Evolutionary conservation across 2,888 invertebrate species (phyloP).

Genomic region (Mactromeris polynyma): DNA sequence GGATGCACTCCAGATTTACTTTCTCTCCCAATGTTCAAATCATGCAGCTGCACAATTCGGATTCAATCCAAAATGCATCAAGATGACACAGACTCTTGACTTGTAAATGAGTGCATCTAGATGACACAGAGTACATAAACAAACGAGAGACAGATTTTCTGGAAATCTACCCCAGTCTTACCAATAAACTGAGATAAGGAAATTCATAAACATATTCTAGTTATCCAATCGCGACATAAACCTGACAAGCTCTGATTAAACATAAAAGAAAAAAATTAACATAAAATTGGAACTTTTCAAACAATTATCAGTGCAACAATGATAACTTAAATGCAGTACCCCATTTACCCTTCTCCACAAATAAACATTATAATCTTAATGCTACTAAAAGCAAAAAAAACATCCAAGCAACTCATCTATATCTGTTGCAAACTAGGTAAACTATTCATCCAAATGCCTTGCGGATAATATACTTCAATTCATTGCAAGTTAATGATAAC

Average conservation of each 20-base stretch:
- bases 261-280: neutral
- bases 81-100: conserved; percentile 12
- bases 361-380: neutral
- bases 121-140: conserved; percentile 17
- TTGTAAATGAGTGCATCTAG: conserved; percentile 12
- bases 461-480: neutral
- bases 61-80: neutral
- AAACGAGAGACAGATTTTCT: conserved; percentile 2
- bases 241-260: neutral
- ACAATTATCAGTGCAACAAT: neutral
- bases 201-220: neutral
- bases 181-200: neutral
- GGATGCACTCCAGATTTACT: conserved; percentile 30
- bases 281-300: neutral
- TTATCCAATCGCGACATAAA: neutral
- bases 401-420: neutral
- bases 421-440: neutral
- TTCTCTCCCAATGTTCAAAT: conserved; percentile 5
- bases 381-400: neutral
- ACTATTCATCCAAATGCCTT: neutral
- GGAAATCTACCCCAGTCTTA: neutral
- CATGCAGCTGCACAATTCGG: conserved; percentile 11
- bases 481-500: conserved; percentile 1
- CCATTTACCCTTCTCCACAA: neutral
- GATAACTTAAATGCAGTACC: neutral